A percentile compares a stretch with the other conserved stretches of the same genome.
Conservation (phyloP, 2,888 invertebrate species). For the Bimastos eiseni region DNA sequence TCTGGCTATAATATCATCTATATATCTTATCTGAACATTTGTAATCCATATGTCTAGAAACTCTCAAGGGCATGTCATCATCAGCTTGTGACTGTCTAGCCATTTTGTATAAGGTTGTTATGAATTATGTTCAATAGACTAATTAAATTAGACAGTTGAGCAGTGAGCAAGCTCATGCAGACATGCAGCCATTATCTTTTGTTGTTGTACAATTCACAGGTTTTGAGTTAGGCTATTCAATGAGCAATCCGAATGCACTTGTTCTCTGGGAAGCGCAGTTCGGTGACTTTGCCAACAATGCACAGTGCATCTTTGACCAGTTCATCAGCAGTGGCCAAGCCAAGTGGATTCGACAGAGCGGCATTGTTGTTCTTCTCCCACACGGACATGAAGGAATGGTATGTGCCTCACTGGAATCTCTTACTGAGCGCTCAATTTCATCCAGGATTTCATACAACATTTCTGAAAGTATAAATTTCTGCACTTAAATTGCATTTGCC, state of each 20-base stretch:
- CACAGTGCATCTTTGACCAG: constrained; percentile 89
- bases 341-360: constrained; percentile 97
- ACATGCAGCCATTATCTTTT: no score
- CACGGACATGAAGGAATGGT: constrained; percentile 93
- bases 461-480: not conserved
- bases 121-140: not conserved
- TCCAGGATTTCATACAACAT: not conserved
- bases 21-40: not conserved
- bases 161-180: no score
- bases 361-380: constrained; percentile 91
- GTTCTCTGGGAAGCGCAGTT: constrained; percentile 99
- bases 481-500: not conserved
- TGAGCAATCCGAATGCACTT: constrained; percentile 95
- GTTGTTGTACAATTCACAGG: constrained; percentile 69
- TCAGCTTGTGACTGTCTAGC: not conserved
- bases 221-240: constrained; percentile 96
- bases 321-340: constrained; percentile 78
- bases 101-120: not conserved
- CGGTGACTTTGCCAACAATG: constrained; percentile 94
- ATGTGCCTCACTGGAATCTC: constrained; percentile 8
- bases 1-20: not conserved
- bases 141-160: no score
- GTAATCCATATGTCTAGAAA: not conserved
- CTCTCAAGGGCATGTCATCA: not conserved
- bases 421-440: not conserved